phyloP scores from a whole-genome alignment of 2,888 invertebrate species.

The Dasypolia templi region DNA sequence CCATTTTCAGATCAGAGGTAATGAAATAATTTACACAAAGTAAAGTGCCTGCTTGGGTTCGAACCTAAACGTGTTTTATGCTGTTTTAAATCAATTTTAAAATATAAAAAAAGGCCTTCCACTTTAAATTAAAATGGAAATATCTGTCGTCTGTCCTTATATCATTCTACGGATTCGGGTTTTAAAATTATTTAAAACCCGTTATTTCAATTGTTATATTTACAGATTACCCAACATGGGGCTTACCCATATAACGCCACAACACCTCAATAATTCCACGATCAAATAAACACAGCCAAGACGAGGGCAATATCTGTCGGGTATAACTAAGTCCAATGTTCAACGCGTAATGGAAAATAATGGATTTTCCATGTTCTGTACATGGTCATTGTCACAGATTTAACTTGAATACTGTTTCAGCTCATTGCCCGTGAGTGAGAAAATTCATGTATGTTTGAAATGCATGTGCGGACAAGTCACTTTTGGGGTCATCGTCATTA shows the following conservation, averaged over 20 bases:
- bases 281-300: neutral
- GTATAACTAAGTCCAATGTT: neutral
- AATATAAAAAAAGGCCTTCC: neutral
- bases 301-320: neutral
- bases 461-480: neutral
- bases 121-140: neutral
- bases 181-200: neutral
- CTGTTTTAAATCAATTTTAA: neutral
- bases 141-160: too few relatives aligned
- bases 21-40: too few relatives aligned
- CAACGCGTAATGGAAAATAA: neutral
- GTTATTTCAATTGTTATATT: neutral
- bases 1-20: too few relatives aligned
- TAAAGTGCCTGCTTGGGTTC: too few relatives aligned
- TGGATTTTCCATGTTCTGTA: neutral
- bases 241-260: neutral
- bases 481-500: neutral
- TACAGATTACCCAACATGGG: too few relatives aligned
- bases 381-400: neutral
- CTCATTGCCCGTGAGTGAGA: neutral
- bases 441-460: neutral
- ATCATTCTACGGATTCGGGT: neutral
- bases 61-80: too few relatives aligned
- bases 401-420: neutral
- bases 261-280: neutral